Evolutionary conservation across 2,113 vertebrate species (phyloP), one percentile per base, ranked within the genome.

Genomic region (Syngnathus floridae): DNA sequence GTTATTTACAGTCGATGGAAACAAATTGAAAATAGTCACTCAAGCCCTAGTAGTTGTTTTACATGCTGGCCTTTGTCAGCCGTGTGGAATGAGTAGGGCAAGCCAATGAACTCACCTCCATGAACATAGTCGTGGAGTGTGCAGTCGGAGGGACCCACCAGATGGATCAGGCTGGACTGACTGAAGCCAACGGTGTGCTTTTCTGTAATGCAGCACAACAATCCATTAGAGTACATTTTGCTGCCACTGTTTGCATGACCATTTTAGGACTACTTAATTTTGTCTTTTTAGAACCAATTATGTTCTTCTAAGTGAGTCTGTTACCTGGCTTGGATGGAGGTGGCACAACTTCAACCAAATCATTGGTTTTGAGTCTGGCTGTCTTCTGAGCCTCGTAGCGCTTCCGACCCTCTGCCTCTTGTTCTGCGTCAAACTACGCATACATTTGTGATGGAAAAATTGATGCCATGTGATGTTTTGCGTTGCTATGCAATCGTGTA

Each of bases 131-230:
- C 91, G 2, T 92, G 92, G 43, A 97, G 85, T 0, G 93, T 95
- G 87, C 96, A 98, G 86, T 99, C 97, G 0, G 94, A 95, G 0
- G 95, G 95, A 2, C 95, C 94, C 86, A 99, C 91, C 82, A 98
- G 82, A 75, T 98, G 95, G 83, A 99, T 98, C 88, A 99, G 81
- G 84, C 91, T 98, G 71, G 94, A 98, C 86, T 98, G 97, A 88
- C 97, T 98, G 82, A 92, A 95, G 76, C 91, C 93, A 21, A 98
- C 93, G 0, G 94, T 96, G 84, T 92, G 90, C 0, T 83, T 90
- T 64, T 97, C 96, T 98, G 85, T 17, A 83, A 71, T 37, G n/a
- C 21, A 80, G 62, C 68, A 11, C 77, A 16, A 68, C 19, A 62
- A 21, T 17, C 11, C 40, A 35, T 7, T 35, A 9, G 5, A 31